Evolutionary conservation across 92 coral and sea anemone species (phyloP).

Genomic region (Zoanthus sansibaricus): DNA sequence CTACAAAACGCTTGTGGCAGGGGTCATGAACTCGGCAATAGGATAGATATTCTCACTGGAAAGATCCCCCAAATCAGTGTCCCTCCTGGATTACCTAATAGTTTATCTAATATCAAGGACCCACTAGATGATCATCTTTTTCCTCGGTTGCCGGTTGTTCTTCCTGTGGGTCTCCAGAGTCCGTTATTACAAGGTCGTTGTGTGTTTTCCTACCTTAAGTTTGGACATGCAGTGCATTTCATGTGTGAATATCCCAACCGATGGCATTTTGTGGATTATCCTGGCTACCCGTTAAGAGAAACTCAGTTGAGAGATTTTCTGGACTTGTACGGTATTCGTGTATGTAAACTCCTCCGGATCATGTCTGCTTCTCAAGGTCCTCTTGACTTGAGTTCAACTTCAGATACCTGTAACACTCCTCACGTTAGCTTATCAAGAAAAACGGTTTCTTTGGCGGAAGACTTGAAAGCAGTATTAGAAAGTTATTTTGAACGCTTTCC

Average conservation of each 20-base stretch:
- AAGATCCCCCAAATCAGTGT: conserved; percentile 31
- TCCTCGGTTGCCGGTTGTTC: conserved; percentile 81
- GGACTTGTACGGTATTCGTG: conserved; percentile 75
- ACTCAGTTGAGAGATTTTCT: conserved; percentile 69
- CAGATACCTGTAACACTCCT: conserved; percentile 35
- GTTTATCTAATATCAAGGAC: conserved; percentile 47
- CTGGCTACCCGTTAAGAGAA: conserved; percentile 79
- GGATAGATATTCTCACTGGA: conserved; percentile 69
- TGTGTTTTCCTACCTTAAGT: conserved; percentile 75
- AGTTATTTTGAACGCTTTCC: conserved; percentile 80
- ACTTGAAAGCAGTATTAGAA: conserved; percentile 77
- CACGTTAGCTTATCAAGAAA: conserved; percentile 36
- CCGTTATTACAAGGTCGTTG: conserved; percentile 68
- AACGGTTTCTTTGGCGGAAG: conserved; percentile 56
- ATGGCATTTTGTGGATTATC: conserved; percentile 81
- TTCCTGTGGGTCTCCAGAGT: conserved; percentile 84
- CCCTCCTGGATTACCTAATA: conserved; percentile 19
- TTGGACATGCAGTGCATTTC: conserved; percentile 88
- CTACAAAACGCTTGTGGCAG: conserved; percentile 64
- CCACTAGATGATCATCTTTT: conserved; percentile 72
- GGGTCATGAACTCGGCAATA: conserved; percentile 77
- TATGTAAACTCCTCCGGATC: conserved; percentile 74
- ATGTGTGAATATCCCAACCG: conserved; percentile 92
- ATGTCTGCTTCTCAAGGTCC: conserved; percentile 67
- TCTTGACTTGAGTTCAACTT: conserved; percentile 59